Base-by-base conservation (phyloP, 2,888 invertebrate species). In the Scrobipalpa costella region DNA sequence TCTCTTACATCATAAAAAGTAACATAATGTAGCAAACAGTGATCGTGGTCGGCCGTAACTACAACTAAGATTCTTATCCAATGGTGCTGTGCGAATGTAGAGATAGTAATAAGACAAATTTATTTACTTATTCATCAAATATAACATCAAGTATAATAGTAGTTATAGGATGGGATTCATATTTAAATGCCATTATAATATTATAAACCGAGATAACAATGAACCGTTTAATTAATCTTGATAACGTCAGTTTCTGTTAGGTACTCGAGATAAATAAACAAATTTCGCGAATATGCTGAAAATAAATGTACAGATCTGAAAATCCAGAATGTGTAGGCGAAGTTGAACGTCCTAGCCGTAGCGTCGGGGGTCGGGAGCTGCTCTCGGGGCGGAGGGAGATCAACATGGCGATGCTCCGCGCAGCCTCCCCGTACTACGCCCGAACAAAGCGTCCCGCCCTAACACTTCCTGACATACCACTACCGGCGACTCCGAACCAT, bases 391-490 rank as follows among this genome's bases (percentile, higher is more conserved):
- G 70, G 66, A 67, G 68, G 68, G 64, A 66, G 68, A 64, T 71
- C 76, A 84, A 83, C 79, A 85, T 83, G 84, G 82, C 83, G 88
- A 88, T 85, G 88, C n/a, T n/a, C 88, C 89, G 90, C 88, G 90
- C 84, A 85, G 85, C 85, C 85, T 85, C 85, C 72, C 86, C 89
- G 88, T 88, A 86, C 85, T 85, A 84, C 84, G 76, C 72, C 74
- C 75, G 83, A 81, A 85, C 85, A 88, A 88, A 88, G 86, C 83
- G 83, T 81, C 84, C 85, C 88, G 81, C 86, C 89, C 88, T 81
- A 80, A 81, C 72, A 73, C 75, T 75, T 79, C 78, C 80, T 75
- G 73, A 76, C 72, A 68, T 69, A 73, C 75, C 71, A 67, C 73
- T 77, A 74, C 78, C 81, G 78, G 78, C 73, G 77, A 78, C 73